A percentile compares a stretch with the other conserved stretches of the same genome.
Evolutionary conservation across 2,888 invertebrate species (phyloP).

Genomic region (Eueremaeus valkanovi): DNA sequence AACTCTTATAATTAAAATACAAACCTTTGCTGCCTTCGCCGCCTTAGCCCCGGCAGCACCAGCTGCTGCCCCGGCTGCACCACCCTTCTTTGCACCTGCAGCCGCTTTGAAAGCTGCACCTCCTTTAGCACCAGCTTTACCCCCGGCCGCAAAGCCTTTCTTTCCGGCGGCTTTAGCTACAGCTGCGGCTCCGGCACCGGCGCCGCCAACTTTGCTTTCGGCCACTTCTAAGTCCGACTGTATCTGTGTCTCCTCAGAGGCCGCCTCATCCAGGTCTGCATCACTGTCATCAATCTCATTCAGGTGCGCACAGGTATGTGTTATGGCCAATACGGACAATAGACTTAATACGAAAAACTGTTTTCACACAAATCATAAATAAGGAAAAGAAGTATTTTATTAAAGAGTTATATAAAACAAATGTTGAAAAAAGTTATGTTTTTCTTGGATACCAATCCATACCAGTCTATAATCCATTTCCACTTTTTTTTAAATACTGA

Average conservation of each 20-base stretch:
- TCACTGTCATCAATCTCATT: neutral
- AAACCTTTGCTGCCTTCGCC: slow-evolving; percentile 13
- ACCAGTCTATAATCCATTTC: slow-evolving; percentile 29
- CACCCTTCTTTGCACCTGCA: slow-evolving; percentile 28
- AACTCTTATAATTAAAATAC: neutral
- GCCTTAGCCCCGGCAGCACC: slow-evolving; percentile 15
- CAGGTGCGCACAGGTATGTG: neutral
- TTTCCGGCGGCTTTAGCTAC: slow-evolving; percentile 34
- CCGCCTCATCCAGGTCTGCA: neutral
- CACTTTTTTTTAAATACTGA: too few species aligned
- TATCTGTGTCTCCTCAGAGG: slow-evolving; percentile 25
- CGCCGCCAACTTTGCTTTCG: neutral
- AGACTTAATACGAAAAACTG: neutral
- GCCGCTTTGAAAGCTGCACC: slow-evolving; percentile 32
- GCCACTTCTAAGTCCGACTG: slow-evolving; percentile 23
- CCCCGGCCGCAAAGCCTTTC: slow-evolving; percentile 32
- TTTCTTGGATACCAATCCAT: too few species aligned
- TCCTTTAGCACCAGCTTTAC: slow-evolving; percentile 36
- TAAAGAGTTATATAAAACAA: neutral
- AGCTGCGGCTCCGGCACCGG: slow-evolving; percentile 33
- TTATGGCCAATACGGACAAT: neutral
- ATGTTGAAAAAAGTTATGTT: neutral
- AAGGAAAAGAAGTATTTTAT: neutral
- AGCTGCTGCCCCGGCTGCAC: slow-evolving; percentile 30
- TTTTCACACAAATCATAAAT: neutral